phyloP scores from a whole-genome alignment of 2,113 vertebrate genomes.

The Eulemur macaco region DNA sequence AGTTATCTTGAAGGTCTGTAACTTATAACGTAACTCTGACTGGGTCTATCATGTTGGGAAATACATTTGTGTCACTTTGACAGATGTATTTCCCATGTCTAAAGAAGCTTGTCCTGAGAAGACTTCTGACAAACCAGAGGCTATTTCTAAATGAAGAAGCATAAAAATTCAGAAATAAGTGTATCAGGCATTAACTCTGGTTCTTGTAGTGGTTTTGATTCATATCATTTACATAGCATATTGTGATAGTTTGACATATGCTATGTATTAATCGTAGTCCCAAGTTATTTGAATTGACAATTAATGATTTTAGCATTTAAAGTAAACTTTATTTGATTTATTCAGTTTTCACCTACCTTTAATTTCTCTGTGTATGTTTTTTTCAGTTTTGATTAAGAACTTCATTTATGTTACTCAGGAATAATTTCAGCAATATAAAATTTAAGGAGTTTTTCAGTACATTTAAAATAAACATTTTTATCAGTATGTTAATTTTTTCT shows the following conservation, averaged over 20 bases:
- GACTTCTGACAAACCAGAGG: background rate
- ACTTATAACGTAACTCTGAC: background rate
- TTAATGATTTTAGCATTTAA: conserved; percentile 33
- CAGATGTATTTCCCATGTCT: background rate
- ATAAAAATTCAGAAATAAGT: conserved; percentile 13
- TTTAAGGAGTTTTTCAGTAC: background rate
- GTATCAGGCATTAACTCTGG: conserved; percentile 19
- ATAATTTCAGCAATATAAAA: background rate
- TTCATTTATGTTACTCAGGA: background rate
- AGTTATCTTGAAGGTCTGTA: background rate
- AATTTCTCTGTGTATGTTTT: background rate
- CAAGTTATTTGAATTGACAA: background rate
- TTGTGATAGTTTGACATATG: conserved; percentile 11
- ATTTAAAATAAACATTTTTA: background rate
- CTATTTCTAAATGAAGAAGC: conserved; percentile 14
- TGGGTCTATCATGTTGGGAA: background rate
- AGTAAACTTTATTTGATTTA: conserved; percentile 16
- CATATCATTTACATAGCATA: background rate
- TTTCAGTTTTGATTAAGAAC: conserved; percentile 1
- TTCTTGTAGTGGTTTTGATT: conserved; percentile 17
- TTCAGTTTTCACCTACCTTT: conserved; percentile 10
- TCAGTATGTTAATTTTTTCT: background rate
- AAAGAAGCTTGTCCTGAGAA: background rate
- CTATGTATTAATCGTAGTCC: background rate
- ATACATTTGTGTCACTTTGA: background rate